Evolutionary conservation across 53 echinoderm and acorn worm genomes (phyloP).

Genomic region (Zoroaster sp.): DNA sequence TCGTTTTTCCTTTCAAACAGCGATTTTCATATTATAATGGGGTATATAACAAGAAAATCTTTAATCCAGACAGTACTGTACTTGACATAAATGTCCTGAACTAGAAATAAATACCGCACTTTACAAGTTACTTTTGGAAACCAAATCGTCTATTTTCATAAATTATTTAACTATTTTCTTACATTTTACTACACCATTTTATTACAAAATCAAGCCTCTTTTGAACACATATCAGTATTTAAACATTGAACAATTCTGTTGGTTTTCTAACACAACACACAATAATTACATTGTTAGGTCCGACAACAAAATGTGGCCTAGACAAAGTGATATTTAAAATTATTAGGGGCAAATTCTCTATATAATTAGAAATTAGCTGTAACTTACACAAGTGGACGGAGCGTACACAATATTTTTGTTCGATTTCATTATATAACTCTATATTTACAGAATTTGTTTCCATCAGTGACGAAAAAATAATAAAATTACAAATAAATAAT

Average conservation of each 20-base stretch:
- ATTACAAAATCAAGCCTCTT: neutral
- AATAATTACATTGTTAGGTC: too few relatives aligned
- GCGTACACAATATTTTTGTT: neutral
- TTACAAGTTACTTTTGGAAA: neutral
- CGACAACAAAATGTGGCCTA: too few relatives aligned
- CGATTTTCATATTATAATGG: too few relatives aligned
- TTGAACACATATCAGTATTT: neutral
- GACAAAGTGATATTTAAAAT: too few relatives aligned
- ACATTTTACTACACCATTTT: neutral
- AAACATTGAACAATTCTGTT: neutral
- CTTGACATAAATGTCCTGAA: neutral
- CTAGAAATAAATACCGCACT: too few relatives aligned
- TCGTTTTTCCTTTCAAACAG: too few relatives aligned
- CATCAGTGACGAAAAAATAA: neutral
- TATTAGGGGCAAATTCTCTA: too few relatives aligned
- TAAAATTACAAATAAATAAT: neutral
- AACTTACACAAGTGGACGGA: neutral
- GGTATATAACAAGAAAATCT: too few relatives aligned
- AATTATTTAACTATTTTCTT: neutral
- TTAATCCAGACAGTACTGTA: neutral
- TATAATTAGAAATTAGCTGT: neutral
- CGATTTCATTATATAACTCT: neutral
- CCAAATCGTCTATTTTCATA: neutral
- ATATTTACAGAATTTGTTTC: neutral
- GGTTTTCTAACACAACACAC: neutral